Evolutionary conservation across 2,888 invertebrate species (phyloP), one percentile per base, ranked within the genome.

Genomic region (Drosophila neotestacea): DNA sequence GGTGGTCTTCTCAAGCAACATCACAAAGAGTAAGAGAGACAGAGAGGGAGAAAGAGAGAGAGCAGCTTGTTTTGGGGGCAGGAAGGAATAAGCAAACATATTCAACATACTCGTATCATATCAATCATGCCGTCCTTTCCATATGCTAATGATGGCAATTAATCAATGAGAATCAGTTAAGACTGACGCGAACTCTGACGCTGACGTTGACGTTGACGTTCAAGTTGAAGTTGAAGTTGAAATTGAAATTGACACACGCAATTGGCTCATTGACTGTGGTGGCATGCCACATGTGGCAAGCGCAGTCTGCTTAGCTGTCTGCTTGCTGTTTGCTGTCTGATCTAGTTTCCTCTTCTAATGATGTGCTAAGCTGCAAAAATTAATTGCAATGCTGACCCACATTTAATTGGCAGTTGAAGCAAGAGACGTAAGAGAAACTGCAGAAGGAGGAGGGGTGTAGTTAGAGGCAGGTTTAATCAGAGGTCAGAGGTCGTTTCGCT

Each of bases 91-190:
- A 39, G 42, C 28, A 16, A 50, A 39, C 13, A 22, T 28, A 39
- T 27, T 4, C 5, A 30, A 16, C 32, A 55, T 48, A 48, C 28
- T 30, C n/a, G 48, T 50, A 77, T 74, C 78, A 68, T 75, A 85
- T 85, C 82, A 84, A 81, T 88, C 85, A 88, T 76, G 75, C 62
- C 70, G 77, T 77, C 75, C 73, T 79, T 78, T 52, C 68, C 77
- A 81, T 85, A 85, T 85, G 88, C 88, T 85, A 85, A 85, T 86
- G 85, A 85, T 76, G 77, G 88, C 85, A 88, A 85, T 85, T 88
- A 85, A 88, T 85, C 85, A 85, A 88, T 88, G 79, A 59, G 76
- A 86, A 86, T 88, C 88, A 81, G 88, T 85, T 88, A 81, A 75
- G 66, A 62, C 59, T 39, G 42, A 77, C 66, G 63, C 61, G 30